Evolutionary conservation across 2,888 invertebrate genomes (phyloP).

Genomic region (Protophormia terraenovae): DNA sequence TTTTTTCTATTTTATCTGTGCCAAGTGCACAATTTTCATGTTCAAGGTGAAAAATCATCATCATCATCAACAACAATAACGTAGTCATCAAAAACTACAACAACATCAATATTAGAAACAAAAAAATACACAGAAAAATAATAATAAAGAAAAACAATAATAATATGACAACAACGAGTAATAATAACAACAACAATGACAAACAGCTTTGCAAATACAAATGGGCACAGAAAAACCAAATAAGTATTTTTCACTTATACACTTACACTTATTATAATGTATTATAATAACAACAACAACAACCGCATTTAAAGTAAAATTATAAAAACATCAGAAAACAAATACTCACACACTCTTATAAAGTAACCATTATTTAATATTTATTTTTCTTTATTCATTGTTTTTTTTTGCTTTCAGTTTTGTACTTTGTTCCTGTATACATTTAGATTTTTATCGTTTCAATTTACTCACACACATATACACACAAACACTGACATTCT

Average conservation of each 20-base stretch:
- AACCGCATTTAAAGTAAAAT: slow-evolving; percentile 4
- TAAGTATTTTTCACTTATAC: slow-evolving; percentile 10
- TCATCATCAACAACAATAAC: slow-evolving; percentile 35
- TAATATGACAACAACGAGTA: slow-evolving; percentile 14
- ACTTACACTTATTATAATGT: slow-evolving; percentile 4
- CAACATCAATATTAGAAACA: neutral
- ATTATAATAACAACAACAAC: slow-evolving; percentile 11
- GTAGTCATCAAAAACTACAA: slow-evolving; percentile 21
- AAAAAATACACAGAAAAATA: neutral
- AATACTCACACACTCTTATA: neutral
- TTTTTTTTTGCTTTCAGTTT: neutral
- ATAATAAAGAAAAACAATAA: slow-evolving; percentile 48
- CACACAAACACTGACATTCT: neutral
- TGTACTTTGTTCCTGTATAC: slow-evolving; percentile 46
- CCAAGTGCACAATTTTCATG: slow-evolving; percentile 76
- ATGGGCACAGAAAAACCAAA: slow-evolving; percentile 52
- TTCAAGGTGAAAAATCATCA: slow-evolving; percentile 71
- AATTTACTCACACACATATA: neutral
- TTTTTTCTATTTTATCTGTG: slow-evolving; percentile 70
- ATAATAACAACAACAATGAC: slow-evolving; percentile 35
- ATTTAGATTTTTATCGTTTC: slow-evolving; percentile 48
- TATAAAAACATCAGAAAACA: neutral
- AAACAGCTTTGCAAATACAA: slow-evolving; percentile 45
- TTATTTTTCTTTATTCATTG: neutral
- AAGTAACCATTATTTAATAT: neutral